Base-by-base conservation (phyloP, 2,888 invertebrate genomes). In the Drosophila sordidula region DNA sequence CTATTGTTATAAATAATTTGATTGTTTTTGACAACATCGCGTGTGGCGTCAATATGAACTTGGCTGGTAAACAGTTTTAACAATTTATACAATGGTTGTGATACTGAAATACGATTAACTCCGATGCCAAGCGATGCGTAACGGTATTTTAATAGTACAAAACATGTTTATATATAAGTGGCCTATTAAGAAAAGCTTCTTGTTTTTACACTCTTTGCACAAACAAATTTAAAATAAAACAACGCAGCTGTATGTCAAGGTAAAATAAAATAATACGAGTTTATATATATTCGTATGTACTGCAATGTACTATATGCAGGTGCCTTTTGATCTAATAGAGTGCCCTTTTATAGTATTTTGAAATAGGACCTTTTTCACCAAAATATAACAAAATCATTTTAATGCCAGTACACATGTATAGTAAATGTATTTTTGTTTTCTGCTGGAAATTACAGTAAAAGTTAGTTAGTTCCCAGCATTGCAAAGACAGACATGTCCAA, bases 401-500 rank as follows among this genome's bases (percentile, higher is more conserved):
- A 8, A 3, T 29, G 29, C 29, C 29, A 9, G 9, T 29, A 9
- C 34, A 34, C 4, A 34, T 12, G 12, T 12, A 3, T 34, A 4
- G 6, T 34, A 12, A 12, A 5, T 34, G 4, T 12, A 34, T 34
- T 34, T 34, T 29, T 29, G 9, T 38, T 44, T 25, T 47, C n/a
- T 18, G 29, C 9, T 22, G 5, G 22, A 11, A 25, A 14, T 14
- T 9, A n/a, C 8, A 18, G 3, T 5, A 4, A 4, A 16, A 29
- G 12, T 32, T 26, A 61, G 6, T 54, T 65, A 0, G n/a, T 14
- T 12, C 59, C 50, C 1, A 80, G 26, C 11, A 52, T 16, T 5
- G 69, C 79, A 25, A 46, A 85, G 25, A 81, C 14, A 14, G 47
- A 47, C n/a, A 85, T 12, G n/a, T 85, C 70, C 26, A 72, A 34